A percentile compares a stretch with the other conserved stretches of the same genome.
These are phyloP conservation scores for Glossophaga mutica DNA, from an alignment of 2,797 vertebrate genomes.

Conservation along the genomic window DNA sequence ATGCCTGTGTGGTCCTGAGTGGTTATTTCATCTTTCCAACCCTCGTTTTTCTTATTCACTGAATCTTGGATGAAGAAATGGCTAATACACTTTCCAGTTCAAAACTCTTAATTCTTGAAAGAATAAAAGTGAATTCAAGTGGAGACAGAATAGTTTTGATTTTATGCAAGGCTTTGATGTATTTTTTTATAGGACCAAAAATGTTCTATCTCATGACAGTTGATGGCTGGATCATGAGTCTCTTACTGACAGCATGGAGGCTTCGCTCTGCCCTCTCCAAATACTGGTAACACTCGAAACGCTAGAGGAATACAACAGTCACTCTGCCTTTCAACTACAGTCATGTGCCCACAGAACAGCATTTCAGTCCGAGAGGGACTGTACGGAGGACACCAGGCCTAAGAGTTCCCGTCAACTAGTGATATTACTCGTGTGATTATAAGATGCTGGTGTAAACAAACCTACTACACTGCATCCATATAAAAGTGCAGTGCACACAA, in stretches of 20 bases:
- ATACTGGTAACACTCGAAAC: not conserved
- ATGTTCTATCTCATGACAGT: not conserved
- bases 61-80: not conserved
- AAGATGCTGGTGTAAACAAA: not conserved
- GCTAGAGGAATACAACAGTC: not conserved
- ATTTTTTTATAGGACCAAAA: not conserved
- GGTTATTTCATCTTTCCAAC: not conserved
- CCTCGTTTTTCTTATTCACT: not conserved
- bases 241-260: not conserved
- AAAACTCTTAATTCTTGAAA: not conserved
- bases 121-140: not conserved
- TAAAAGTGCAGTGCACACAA: not conserved
- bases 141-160: not conserved
- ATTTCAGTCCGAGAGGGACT: not conserved
- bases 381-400: not conserved
- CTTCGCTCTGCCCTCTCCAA: not conserved
- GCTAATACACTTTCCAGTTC: not conserved
- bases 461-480: too few species aligned
- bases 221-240: not conserved
- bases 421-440: not conserved
- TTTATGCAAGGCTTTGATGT: not conserved
- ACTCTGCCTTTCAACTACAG: not conserved
- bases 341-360: not conserved
- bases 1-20: not conserved
- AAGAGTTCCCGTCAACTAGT: not conserved